Base-by-base conservation (phyloP, 1,140 invertebrate genomes). In the Cyclargus thomasi region DNA sequence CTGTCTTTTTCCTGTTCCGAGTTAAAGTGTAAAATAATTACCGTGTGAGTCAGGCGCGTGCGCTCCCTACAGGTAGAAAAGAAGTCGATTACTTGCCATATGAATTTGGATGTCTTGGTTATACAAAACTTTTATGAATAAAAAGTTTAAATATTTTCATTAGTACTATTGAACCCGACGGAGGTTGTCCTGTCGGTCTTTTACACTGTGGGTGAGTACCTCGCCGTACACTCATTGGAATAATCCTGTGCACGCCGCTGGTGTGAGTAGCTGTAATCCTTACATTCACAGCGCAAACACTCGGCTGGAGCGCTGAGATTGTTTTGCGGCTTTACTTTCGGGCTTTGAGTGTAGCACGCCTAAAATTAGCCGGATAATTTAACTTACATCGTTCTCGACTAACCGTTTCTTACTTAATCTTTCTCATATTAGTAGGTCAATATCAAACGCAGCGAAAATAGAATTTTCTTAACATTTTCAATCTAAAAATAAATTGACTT, bases 21-120 rank as follows among this genome's bases (percentile, higher is more conserved):
- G 39, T 14, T 47, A 47, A 47, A 47, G 39, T 47, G 39, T 47
- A 47, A 47, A 47, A 47, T 47, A 47, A 47, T 47, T 47, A 47
- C 14, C 39, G 39, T 47, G 39, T 16, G n/a, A n/a, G n/a, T n/a
- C n/a, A n/a, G n/a, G n/a, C n/a, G n/a, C n/a, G n/a, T n/a, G n/a
- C n/a, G n/a, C n/a, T n/a, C n/a, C n/a, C n/a, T n/a, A n/a, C n/a
- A n/a, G n/a, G n/a, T n/a, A n/a, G n/a, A n/a, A n/a, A n/a, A n/a
- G n/a, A n/a, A n/a, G n/a, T n/a, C n/a, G n/a, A n/a, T n/a, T n/a
- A n/a, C n/a, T n/a, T n/a, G n/a, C n/a, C n/a, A n/a, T n/a, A n/a
- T n/a, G n/a, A n/a, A n/a, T n/a, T n/a, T n/a, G n/a, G n/a, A n/a
- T n/a, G n/a, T n/a, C n/a, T n/a, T n/a, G n/a, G n/a, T n/a, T n/a